Percentiles rank a stretch among this genome's conserved stretches.
These are phyloP conservation scores for Dryobates pubescens DNA, from an alignment of 2,797 vertebrate species.

Conservation along the genomic window DNA sequence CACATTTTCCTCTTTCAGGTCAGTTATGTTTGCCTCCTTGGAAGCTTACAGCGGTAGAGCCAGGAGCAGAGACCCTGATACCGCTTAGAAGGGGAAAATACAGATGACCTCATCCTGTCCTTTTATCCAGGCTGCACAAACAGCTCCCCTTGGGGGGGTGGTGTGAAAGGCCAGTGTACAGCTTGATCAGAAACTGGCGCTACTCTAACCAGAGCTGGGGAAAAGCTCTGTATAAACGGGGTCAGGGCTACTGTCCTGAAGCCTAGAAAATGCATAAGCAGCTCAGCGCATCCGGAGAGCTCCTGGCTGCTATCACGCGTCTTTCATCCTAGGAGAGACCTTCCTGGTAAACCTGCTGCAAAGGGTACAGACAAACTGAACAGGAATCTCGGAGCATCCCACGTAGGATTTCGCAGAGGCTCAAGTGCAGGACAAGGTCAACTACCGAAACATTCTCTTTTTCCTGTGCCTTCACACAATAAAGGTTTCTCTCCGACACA, in stretches of 20 bases:
- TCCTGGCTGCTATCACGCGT: fast-evolving
- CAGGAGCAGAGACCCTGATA: neutral
- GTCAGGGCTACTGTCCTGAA: neutral
- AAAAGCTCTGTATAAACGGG: neutral
- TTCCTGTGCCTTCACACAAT: neutral
- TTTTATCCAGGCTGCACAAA: neutral
- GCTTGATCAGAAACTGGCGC: neutral
- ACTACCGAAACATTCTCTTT: neutral
- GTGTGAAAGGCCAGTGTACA: neutral
- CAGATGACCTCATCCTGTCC: neutral
- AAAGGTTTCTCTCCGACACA: neutral
- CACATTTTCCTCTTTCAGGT: neutral
- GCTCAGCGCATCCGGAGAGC: neutral
- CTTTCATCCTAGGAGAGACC: neutral
- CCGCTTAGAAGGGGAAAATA: neutral
- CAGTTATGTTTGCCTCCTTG: neutral
- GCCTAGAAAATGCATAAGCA: neutral
- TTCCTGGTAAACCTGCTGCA: neutral
- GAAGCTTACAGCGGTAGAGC: fast-evolving
- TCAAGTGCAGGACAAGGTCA: neutral
- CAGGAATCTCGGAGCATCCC: neutral
- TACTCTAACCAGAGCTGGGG: neutral
- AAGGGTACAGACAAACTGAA: neutral
- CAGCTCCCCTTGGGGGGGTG: fast-evolving
- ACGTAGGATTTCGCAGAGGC: neutral